Percentiles rank a stretch among this genome's conserved stretches.
Conservation (phyloP, 1,140 invertebrate genomes). For the Eurosta solidaginis region DNA sequence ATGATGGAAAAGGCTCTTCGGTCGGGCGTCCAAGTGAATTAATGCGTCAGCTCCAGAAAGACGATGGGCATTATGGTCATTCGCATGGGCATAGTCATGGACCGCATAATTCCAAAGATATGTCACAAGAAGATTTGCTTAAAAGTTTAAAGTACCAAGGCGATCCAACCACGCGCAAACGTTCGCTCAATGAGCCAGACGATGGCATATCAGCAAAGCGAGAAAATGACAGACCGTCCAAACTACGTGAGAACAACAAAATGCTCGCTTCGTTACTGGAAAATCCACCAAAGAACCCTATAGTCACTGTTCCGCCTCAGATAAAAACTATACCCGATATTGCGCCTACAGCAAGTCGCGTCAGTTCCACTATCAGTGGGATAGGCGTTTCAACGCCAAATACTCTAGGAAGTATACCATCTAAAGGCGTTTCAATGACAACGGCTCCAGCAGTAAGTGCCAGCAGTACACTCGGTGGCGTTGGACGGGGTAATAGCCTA, state of each 20-base stretch:
- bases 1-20: constrained; percentile 64
- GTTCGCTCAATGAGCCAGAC: constrained; percentile 71
- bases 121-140: constrained; percentile 58
- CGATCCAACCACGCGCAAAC: constrained; percentile 66
- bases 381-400: constrained; percentile 38
- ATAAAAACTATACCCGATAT: constrained; percentile 65
- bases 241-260: constrained; percentile 81
- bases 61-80: constrained; percentile 61
- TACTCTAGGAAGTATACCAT: constrained; percentile 32
- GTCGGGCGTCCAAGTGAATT: constrained; percentile 73
- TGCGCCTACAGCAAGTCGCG: constrained; percentile 56
- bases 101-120: constrained; percentile 38
- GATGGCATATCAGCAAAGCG: constrained; percentile 65
- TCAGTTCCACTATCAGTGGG: constrained; percentile 44
- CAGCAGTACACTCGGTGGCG: constrained; percentile 38
- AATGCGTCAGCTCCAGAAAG: constrained; percentile 78
- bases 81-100: constrained; percentile 41
- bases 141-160: constrained; percentile 63
- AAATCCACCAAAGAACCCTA: constrained; percentile 70
- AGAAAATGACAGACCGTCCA: constrained; percentile 65
- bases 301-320: constrained; percentile 69
- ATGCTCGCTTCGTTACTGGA: constrained; percentile 84
- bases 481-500: constrained; percentile 43
- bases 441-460: constrained; percentile 48
- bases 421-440: constrained; percentile 25